Evolutionary conservation across 2,888 invertebrate genomes (phyloP).

Genomic region (Macaria liturata): DNA sequence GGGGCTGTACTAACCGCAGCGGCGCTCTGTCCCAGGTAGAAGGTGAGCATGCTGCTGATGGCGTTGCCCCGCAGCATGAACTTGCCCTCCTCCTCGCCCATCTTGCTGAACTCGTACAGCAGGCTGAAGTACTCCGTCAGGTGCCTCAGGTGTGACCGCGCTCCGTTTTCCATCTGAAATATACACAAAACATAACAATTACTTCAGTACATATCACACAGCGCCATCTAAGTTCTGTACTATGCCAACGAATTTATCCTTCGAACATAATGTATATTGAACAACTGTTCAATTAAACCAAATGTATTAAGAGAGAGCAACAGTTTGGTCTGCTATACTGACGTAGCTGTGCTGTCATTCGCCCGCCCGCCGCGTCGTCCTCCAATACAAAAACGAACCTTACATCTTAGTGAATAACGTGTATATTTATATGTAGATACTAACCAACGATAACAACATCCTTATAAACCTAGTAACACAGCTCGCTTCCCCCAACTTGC

Average conservation of each 20-base stretch:
- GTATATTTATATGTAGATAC: conserved; percentile 41
- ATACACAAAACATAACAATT: background rate
- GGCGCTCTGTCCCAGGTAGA: conserved; percentile 92
- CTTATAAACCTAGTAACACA: conserved; percentile 97
- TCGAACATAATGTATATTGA: no score
- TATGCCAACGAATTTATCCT: no score
- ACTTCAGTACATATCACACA: no score
- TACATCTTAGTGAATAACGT: no score
- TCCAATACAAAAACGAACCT: no score
- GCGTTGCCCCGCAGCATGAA: conserved; percentile 94
- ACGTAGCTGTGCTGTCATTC: no score
- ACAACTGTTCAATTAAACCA: no score
- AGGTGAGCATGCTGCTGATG: conserved; percentile 95
- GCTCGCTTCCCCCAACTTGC: conserved; percentile 89
- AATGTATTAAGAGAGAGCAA: no score
- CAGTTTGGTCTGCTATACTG: no score
- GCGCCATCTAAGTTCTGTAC: no score
- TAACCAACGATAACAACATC: conserved; percentile 91
- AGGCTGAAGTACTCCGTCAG: conserved; percentile 96
- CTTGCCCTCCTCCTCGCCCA: conserved; percentile 96
- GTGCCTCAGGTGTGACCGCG: conserved; percentile 92
- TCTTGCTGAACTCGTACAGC: conserved; percentile 96
- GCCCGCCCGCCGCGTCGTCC: no score
- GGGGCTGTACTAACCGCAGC: conserved; percentile 58
- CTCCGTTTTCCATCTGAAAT: conserved; percentile 91